Evolutionary conservation across 2,888 invertebrate genomes (phyloP).

Genomic region (Tholera decimalis): DNA sequence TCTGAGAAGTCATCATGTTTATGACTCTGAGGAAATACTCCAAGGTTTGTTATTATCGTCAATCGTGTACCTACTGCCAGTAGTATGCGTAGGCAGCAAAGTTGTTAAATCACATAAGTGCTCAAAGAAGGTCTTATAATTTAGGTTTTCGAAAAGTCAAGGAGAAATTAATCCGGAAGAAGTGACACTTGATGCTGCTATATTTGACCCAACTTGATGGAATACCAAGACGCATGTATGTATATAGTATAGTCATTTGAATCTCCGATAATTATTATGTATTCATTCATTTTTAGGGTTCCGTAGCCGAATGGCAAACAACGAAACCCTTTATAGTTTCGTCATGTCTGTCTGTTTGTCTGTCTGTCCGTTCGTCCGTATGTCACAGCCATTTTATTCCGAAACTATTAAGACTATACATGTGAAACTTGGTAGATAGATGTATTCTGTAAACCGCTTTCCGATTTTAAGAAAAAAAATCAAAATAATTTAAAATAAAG

Average conservation of each 20-base stretch:
- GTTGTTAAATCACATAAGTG: constrained; percentile 3
- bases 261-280: too few relatives aligned
- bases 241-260: background rate
- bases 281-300: too few relatives aligned
- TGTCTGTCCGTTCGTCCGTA: too few relatives aligned
- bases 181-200: background rate
- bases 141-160: constrained; percentile 35
- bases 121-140: constrained; percentile 30
- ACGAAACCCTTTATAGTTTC: too few relatives aligned
- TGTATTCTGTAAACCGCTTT: too few relatives aligned
- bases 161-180: background rate
- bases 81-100: constrained; percentile 28
- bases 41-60: constrained; percentile 33
- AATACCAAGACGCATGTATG: background rate
- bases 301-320: too few relatives aligned
- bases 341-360: too few relatives aligned
- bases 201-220: background rate
- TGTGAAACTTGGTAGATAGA: too few relatives aligned
- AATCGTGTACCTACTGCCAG: constrained; percentile 17
- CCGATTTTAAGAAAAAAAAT: too few relatives aligned
- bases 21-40: constrained; percentile 25
- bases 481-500: too few relatives aligned
- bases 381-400: too few relatives aligned
- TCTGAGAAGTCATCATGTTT: constrained; percentile 36
- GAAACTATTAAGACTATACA: too few relatives aligned